Evolutionary conservation across 2,888 invertebrate species (phyloP).

Genomic region (Elysia crispata): DNA sequence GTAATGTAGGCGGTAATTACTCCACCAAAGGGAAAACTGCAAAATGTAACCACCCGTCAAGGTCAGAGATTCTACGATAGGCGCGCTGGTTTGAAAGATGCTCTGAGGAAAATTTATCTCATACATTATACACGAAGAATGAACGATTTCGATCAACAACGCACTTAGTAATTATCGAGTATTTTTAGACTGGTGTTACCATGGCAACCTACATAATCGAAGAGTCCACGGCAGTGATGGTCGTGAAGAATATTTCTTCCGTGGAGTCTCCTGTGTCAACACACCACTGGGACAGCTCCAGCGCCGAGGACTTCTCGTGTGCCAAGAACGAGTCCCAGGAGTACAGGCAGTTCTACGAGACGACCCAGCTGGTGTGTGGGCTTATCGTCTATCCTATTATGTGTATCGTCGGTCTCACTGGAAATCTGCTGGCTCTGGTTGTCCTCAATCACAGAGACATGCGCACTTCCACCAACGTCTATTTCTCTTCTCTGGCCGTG

Average conservation of each 20-base stretch:
- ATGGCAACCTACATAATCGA: not conserved
- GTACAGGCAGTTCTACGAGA: conserved; percentile 65
- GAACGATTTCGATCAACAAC: no score
- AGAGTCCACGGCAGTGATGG: not conserved
- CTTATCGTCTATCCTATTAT: conserved; percentile 70
- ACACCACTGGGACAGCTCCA: not conserved
- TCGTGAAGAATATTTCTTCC: not conserved
- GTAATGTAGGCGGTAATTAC: no score
- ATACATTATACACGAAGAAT: no score
- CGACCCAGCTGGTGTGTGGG: conserved; percentile 68
- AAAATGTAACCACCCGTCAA: not conserved
- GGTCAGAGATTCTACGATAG: not conserved
- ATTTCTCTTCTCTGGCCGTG: conserved; percentile 71
- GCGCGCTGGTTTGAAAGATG: not conserved
- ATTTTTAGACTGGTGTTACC: not conserved
- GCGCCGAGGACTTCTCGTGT: conserved; percentile 35
- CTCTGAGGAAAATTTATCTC: no score
- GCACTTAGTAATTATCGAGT: not conserved
- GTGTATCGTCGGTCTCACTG: conserved; percentile 67
- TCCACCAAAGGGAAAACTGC: not conserved
- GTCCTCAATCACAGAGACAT: conserved; percentile 68
- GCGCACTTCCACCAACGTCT: conserved; percentile 72
- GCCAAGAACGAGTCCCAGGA: conserved; percentile 50
- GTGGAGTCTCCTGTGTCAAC: not conserved
- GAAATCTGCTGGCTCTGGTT: conserved; percentile 67